A percentile compares a stretch with the other conserved stretches of the same genome.
Conservation (phyloP, 1,140 invertebrate genomes). For the Stenopsyche tienmushanensis region DNA sequence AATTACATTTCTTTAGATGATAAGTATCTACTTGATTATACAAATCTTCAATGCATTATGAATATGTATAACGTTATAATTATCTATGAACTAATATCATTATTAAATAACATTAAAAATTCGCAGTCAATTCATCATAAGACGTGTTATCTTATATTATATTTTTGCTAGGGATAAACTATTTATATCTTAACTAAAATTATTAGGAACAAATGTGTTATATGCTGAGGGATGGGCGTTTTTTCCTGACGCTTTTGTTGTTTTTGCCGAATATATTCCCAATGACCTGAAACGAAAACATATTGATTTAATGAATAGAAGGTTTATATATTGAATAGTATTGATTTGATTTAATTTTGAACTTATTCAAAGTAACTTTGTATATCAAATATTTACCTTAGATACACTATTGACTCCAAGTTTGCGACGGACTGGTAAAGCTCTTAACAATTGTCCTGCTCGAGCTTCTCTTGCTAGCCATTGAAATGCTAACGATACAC, state of each 20-base stretch:
- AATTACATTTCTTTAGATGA: no score
- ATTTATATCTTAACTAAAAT: no score
- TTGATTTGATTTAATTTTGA: neutral
- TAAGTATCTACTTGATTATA: no score
- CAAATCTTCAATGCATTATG: no score
- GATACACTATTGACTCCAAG: conserved; percentile 78
- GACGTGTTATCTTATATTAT: no score
- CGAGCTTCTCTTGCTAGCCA: conserved; percentile 72
- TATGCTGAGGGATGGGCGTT: conserved; percentile 74
- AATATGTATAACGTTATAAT: no score
- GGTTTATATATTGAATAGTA: neutral
- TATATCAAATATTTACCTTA: conserved; percentile 54
- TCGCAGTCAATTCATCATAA: no score
- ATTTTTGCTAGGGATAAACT: no score
- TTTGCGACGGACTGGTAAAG: conserved; percentile 69
- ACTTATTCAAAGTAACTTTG: neutral
- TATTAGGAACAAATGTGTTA: conserved; percentile 42
- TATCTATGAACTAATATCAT: no score
- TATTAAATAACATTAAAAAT: no score
- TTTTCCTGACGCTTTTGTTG: conserved; percentile 70
- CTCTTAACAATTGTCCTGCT: conserved; percentile 69
- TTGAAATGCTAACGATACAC: conserved; percentile 78
- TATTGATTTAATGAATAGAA: neutral
- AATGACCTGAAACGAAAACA: conserved; percentile 57
- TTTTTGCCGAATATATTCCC: conserved; percentile 78